phyloP scores from a whole-genome alignment of 1,140 invertebrate genomes.

The Bombyx mandarina region DNA sequence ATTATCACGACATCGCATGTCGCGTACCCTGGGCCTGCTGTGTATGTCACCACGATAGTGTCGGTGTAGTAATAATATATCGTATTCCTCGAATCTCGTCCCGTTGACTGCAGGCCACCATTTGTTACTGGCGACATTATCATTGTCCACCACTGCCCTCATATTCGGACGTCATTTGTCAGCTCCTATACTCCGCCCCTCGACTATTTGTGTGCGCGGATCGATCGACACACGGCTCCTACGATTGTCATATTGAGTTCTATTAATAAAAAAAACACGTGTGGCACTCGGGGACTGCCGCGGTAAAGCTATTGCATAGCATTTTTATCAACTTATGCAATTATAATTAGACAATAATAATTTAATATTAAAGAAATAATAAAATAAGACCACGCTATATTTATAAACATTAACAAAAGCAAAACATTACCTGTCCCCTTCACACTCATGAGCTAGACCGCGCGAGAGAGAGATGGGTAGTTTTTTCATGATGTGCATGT shows the following conservation, averaged over 20 bases:
- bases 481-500: too few relatives aligned
- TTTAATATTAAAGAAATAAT: too few relatives aligned
- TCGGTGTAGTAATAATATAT: slow-evolving; percentile 27
- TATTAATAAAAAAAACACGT: neutral
- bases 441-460: too few relatives aligned
- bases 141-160: slow-evolving; percentile 37
- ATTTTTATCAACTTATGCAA: too few relatives aligned
- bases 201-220: slow-evolving; percentile 15
- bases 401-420: too few relatives aligned
- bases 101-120: slow-evolving; percentile 27
- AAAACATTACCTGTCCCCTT: too few relatives aligned
- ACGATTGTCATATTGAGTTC: neutral
- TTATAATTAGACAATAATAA: too few relatives aligned
- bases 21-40: slow-evolving; percentile 13
- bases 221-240: slow-evolving; percentile 7
- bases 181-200: slow-evolving; percentile 16
- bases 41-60: slow-evolving; percentile 15
- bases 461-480: too few relatives aligned
- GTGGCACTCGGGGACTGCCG: too few relatives aligned
- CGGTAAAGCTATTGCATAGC: too few relatives aligned
- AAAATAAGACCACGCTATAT: too few relatives aligned
- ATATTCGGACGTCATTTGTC: slow-evolving; percentile 44
- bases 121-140: slow-evolving; percentile 43
- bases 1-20: neutral
- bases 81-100: slow-evolving; percentile 29